Evolutionary conservation across 2,888 invertebrate genomes (phyloP), one percentile per base, ranked within the genome.

Genomic region (Drosophila anceps): DNA sequence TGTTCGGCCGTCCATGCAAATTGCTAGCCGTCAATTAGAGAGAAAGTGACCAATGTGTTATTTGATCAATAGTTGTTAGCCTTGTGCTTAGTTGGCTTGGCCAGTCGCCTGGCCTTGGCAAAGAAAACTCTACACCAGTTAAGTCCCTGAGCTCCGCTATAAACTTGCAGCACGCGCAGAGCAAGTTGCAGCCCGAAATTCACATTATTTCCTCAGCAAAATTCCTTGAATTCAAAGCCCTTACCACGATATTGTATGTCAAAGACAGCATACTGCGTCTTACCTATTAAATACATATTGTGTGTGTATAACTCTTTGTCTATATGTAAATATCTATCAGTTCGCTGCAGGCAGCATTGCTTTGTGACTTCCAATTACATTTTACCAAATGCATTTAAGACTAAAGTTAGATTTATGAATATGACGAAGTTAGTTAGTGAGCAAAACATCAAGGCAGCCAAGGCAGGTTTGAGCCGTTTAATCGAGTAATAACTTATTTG

Each of bases 11-110:
- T 54, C 39, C 46, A 65, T 41, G 44, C 59, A 69, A 69, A 65
- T 69, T 65, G 35, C 41, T 18, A 20, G 31, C 13, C 50, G 50
- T 13, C 69, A 74, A 69, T 69, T 74, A 66, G n/a, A 51, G 35
- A 55, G 4, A 41, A 41, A 61, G 62, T 61, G 65, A 61, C 58
- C 69, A 58, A 29, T 43, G 20, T 3, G n/a, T 41, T 4, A 29
- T 43, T 55, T 27, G 7, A 15, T 66, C 18, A 46, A 37, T 20
- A 37, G n/a, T 6, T n/a, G 6, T 41, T 20, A 64, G 60, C 43
- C 55, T 54, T 62, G 53, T 33, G 18, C 46, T 13, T 6, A 15
- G 46, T 12, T 12, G 2, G 46, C 13, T 15, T 50, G 15, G n/a
- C 24, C 18, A 20, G 10, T 12, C 4, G 43, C 12, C 43, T 33